These are phyloP conservation scores for Syngnathus scovelli DNA, from an alignment of 2,113 vertebrate genomes.

Conservation along the genomic window DNA sequence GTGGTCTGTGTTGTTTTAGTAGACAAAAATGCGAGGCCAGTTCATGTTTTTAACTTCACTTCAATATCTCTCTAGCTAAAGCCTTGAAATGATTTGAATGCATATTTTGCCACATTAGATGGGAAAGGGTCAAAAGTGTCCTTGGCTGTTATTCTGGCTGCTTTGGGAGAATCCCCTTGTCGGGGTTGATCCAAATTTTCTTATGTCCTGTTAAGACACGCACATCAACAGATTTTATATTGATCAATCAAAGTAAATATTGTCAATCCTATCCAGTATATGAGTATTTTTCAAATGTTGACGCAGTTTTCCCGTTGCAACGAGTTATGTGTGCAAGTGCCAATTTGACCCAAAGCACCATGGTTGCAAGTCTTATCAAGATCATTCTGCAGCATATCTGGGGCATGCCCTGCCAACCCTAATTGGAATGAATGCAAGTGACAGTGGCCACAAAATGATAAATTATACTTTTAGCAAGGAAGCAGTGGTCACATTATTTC, in stretches of 20 bases:
- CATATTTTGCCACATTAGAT: not conserved
- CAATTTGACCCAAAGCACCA: not conserved
- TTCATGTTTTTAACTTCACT: too few relatives aligned
- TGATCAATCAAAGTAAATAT: not conserved
- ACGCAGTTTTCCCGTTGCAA: too few relatives aligned
- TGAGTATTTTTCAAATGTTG: too few relatives aligned
- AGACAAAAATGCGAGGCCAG: too few relatives aligned
- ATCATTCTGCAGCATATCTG: not conserved
- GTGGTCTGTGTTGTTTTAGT: not conserved
- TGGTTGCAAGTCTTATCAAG: not conserved
- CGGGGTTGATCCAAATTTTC: not conserved
- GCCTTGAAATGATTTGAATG: not conserved
- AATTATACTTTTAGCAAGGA: not conserved
- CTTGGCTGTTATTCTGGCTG: not conserved
- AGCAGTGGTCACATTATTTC: not conserved
- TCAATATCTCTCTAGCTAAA: not conserved
- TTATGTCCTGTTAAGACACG: not conserved
- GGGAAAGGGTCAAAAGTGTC: not conserved
- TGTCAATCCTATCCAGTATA: too few relatives aligned
- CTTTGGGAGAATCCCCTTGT: not conserved
- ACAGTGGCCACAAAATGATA: slow-evolving; percentile 9
- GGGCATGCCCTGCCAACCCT: not conserved
- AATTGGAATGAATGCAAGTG: not conserved
- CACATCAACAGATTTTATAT: not conserved
- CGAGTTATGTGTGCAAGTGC: too few relatives aligned